Percentiles rank a stretch among this genome's conserved stretches.
These are phyloP conservation scores for Sebastes taczanowskii DNA, from an alignment of 2,797 vertebrate genomes.

Conservation along the genomic window DNA sequence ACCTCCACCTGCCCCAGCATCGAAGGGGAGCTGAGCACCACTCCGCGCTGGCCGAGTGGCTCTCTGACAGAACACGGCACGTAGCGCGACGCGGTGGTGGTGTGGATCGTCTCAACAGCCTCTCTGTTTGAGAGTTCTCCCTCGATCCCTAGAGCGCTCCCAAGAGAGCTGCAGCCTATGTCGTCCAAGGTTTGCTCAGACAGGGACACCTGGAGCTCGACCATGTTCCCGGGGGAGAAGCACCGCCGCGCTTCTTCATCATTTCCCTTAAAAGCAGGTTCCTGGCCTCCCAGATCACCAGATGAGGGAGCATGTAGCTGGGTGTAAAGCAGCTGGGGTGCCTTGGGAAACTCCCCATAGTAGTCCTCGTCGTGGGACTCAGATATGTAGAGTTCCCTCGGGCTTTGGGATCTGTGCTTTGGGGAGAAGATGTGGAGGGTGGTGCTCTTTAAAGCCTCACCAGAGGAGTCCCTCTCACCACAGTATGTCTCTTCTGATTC, in stretches of 20 bases:
- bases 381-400: slow-evolving; percentile 75
- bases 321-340: slow-evolving; percentile 55
- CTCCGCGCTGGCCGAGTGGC: slow-evolving; percentile 79
- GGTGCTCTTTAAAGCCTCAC: slow-evolving; percentile 79
- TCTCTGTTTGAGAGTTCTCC: slow-evolving; percentile 58
- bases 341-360: slow-evolving; percentile 61
- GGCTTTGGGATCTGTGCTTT: slow-evolving; percentile 50
- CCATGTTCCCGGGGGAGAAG: slow-evolving; percentile 77
- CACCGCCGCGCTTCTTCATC: slow-evolving; percentile 42
- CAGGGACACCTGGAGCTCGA: slow-evolving; percentile 91
- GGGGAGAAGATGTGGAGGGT: slow-evolving; percentile 83
- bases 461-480: slow-evolving; percentile 49
- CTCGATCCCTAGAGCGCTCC: slow-evolving; percentile 72
- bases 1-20: slow-evolving; percentile 87
- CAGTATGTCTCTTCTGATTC: slow-evolving; percentile 75
- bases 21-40: slow-evolving; percentile 72
- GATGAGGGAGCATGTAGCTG: slow-evolving; percentile 62
- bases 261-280: slow-evolving; percentile 41
- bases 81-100: slow-evolving; percentile 66
- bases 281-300: slow-evolving; percentile 43
- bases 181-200: slow-evolving; percentile 74
- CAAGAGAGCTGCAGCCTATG: slow-evolving; percentile 57
- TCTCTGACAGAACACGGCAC: slow-evolving; percentile 75
- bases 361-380: slow-evolving; percentile 73
- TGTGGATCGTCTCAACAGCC: background rate